These are phyloP conservation scores for Eupithecia dodoneata DNA, from an alignment of 2,888 invertebrate genomes.

Conservation along the genomic window DNA sequence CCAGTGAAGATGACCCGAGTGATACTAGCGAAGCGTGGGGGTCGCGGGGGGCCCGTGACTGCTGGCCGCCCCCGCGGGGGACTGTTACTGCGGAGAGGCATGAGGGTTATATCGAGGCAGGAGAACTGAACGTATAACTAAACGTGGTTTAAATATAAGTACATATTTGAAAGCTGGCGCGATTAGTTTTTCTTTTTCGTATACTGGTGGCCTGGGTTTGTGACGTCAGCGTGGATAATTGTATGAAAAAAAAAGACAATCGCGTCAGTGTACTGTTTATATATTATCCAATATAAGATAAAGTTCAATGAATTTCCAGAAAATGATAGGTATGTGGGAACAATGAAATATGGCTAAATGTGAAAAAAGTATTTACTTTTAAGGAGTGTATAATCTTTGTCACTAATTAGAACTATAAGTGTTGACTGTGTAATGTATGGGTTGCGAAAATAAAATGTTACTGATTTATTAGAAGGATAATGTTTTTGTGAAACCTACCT, in stretches of 20 bases:
- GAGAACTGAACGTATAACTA: slow-evolving; percentile 10
- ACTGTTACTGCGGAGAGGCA: slow-evolving; percentile 54
- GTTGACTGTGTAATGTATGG: slow-evolving; percentile 9
- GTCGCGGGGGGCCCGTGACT: slow-evolving; percentile 38
- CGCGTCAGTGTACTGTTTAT: neutral
- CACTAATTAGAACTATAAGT: slow-evolving; percentile 4
- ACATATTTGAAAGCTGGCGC: neutral
- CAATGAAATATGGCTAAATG: neutral
- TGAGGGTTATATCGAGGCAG: slow-evolving; percentile 51
- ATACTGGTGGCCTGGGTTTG: neutral
- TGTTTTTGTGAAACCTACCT: neutral
- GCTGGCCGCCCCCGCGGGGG: slow-evolving; percentile 43
- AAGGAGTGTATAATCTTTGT: neutral
- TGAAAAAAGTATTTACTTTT: neutral
- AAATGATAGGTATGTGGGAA: neutral
- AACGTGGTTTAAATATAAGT: neutral
- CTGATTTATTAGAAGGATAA: neutral
- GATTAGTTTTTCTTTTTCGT: neutral
- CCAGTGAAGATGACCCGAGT: slow-evolving; percentile 60
- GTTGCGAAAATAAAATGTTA: neutral
- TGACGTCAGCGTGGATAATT: neutral
- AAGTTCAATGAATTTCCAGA: neutral
- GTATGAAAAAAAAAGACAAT: neutral
- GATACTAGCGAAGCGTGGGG: slow-evolving; percentile 66
- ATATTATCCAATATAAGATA: neutral